A percentile compares a stretch with the other conserved stretches of the same genome.
These are phyloP conservation scores for Euglossa dilemma DNA, from an alignment of 1,140 invertebrate species.

Conservation along the genomic window DNA sequence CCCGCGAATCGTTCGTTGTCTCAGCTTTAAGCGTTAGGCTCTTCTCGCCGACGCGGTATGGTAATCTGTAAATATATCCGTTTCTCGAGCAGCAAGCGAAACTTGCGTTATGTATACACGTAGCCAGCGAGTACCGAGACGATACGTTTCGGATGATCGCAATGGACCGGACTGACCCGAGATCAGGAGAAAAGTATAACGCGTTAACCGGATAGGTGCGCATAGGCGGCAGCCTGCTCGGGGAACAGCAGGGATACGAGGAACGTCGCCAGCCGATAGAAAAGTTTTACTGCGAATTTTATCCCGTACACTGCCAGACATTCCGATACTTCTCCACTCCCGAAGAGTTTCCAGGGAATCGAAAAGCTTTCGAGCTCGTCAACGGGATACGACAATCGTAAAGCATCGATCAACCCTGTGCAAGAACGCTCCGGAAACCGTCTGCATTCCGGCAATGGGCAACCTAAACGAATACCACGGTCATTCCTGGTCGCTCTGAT, in stretches of 20 bases:
- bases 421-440: not conserved
- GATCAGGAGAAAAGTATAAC: not conserved
- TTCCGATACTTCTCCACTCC: not conserved
- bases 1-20: not conserved
- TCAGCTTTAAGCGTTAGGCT: not conserved
- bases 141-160: not conserved
- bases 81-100: not conserved
- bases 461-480: constrained; percentile 19
- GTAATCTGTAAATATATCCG: not conserved
- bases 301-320: constrained; percentile 9
- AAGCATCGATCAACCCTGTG: not conserved
- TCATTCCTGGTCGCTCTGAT: constrained; percentile 19
- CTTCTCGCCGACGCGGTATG: not conserved
- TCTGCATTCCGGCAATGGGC: constrained; percentile 24
- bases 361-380: not conserved
- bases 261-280: not conserved
- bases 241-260: not conserved
- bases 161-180: not conserved
- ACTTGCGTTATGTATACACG: not conserved
- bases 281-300: constrained; percentile 22
- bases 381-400: constrained; percentile 10
- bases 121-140: not conserved
- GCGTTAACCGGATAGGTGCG: not conserved
- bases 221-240: not conserved
- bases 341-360: not conserved